These are phyloP conservation scores for Enteromius argenteus DNA, from an alignment of 2,797 vertebrate species.

Conservation along the genomic window DNA sequence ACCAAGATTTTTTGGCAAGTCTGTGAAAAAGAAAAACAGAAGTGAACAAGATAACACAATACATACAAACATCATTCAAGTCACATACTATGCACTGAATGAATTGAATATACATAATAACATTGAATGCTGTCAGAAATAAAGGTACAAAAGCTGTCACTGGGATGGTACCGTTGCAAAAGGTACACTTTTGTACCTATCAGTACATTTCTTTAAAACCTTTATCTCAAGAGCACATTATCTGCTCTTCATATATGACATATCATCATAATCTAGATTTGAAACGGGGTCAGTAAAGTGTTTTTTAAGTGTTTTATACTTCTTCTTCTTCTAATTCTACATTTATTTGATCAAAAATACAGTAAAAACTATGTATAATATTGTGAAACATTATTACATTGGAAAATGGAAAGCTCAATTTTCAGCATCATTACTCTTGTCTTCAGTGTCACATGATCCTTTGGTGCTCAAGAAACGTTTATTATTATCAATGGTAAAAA, in stretches of 20 bases:
- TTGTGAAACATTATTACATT: too few relatives aligned
- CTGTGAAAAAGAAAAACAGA: constrained; percentile 69
- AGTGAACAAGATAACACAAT: constrained; percentile 9
- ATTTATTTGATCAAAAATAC: background rate
- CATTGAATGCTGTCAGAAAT: background rate
- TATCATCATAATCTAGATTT: background rate
- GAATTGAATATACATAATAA: background rate
- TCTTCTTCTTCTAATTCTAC: background rate
- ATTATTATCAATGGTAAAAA: background rate
- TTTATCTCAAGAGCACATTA: background rate
- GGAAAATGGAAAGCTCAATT: background rate
- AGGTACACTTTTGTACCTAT: too few relatives aligned
- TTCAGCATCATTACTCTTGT: background rate
- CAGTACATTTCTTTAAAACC: background rate
- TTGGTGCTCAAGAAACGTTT: background rate
- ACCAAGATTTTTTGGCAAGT: constrained; percentile 99
- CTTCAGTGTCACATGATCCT: background rate
- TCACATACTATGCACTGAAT: too few relatives aligned
- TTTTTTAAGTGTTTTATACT: background rate
- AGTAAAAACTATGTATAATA: background rate
- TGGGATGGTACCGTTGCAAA: too few relatives aligned
- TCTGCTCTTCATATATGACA: background rate
- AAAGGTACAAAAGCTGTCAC: too few relatives aligned
- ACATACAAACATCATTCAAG: background rate
- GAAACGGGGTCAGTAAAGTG: background rate